phyloP scores from a whole-genome alignment of 1,140 invertebrate genomes.

The Vanessa tameamea region DNA sequence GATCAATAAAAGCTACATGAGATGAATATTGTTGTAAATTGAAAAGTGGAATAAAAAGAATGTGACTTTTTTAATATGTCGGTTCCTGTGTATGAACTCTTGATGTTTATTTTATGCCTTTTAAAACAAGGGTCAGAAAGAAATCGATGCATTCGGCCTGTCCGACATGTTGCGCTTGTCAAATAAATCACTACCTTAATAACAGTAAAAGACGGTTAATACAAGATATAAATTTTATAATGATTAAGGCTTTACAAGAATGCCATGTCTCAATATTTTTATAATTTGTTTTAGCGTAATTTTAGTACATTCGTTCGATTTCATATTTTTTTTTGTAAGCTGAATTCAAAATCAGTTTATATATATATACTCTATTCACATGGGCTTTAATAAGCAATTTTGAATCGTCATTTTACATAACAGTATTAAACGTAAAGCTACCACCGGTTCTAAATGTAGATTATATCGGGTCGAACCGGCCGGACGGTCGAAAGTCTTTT shows the following conservation, averaged over 20 bases:
- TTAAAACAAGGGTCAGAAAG: constrained; percentile 67
- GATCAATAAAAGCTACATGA: constrained; percentile 49
- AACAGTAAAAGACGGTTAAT: constrained; percentile 57
- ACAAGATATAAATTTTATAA: constrained; percentile 48
- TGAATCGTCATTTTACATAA: no score
- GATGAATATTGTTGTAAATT: constrained; percentile 46
- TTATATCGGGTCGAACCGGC: no score
- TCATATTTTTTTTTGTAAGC: neutral
- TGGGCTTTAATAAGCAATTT: no score
- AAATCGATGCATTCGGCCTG: constrained; percentile 65
- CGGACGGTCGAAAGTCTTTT: no score
- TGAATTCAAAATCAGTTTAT: neutral
- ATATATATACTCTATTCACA: no score
- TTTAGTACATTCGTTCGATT: constrained; percentile 17
- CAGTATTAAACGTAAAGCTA: no score
- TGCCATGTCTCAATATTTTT: constrained; percentile 19
- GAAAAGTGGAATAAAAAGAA: constrained; percentile 50
- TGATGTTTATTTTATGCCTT: constrained; percentile 71
- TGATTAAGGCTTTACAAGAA: constrained; percentile 43
- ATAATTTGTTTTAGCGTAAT: constrained; percentile 28
- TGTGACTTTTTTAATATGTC: constrained; percentile 52
- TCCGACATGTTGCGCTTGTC: constrained; percentile 57
- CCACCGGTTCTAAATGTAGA: no score
- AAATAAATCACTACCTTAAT: constrained; percentile 72
- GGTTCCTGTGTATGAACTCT: constrained; percentile 51